A percentile compares a stretch with the other conserved stretches of the same genome.
phyloP scores from a whole-genome alignment of 2,113 vertebrate genomes.

The Phrynosoma platyrhinos region DNA sequence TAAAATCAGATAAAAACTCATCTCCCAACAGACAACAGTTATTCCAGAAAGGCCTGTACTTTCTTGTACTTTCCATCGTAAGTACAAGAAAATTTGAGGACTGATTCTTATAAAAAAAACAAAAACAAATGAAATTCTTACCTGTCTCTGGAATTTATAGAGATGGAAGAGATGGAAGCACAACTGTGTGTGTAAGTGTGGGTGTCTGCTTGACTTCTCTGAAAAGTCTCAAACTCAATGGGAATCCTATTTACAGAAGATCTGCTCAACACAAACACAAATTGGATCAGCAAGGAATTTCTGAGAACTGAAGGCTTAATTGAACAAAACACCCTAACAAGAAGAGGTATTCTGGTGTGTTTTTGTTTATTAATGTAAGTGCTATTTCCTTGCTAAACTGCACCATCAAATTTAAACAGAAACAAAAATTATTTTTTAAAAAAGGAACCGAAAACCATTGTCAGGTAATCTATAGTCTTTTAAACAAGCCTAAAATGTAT shows the following conservation, averaged over 20 bases:
- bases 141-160: not conserved
- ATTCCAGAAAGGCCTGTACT: too few species aligned
- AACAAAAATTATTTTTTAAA: constrained; percentile 32
- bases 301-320: not conserved
- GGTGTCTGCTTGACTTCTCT: not conserved
- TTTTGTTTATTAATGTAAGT: constrained; percentile 28
- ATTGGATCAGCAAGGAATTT: not conserved
- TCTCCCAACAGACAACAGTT: too few species aligned
- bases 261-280: not conserved
- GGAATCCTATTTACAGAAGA: not conserved
- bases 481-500: constrained; percentile 41
- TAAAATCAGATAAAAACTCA: too few species aligned
- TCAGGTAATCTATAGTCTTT: constrained; percentile 41
- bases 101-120: too few species aligned
- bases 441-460: not conserved
- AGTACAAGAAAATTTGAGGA: too few species aligned
- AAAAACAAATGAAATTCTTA: not conserved
- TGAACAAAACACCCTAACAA: not conserved
- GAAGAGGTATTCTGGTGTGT: not conserved
- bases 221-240: not conserved
- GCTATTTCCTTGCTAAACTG: constrained; percentile 36
- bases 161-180: not conserved
- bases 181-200: too few species aligned
- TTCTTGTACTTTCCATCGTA: too few species aligned
- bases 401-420: constrained; percentile 13